Evolutionary conservation across 2,113 vertebrate genomes (phyloP).

Genomic region (Uria lomvia): DNA sequence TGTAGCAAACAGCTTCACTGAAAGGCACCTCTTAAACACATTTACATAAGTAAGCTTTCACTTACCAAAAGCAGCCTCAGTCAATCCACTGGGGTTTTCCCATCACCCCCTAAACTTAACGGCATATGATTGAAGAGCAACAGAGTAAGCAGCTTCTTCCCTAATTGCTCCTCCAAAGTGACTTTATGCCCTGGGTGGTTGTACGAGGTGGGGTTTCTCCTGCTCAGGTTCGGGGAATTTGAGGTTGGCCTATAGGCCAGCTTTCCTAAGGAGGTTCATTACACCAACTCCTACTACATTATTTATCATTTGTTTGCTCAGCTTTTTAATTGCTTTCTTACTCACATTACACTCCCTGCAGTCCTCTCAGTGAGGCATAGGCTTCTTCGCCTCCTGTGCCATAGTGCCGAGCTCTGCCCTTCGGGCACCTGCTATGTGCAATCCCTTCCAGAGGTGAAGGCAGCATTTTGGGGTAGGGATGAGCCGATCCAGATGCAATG

Average conservation of each 20-base stretch:
- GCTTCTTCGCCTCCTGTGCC: background rate
- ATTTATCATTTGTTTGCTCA: slow-evolving; percentile 50
- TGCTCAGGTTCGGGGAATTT: background rate
- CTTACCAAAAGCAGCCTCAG: slow-evolving; percentile 19
- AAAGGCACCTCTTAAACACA: slow-evolving; percentile 54
- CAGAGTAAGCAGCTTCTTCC: background rate
- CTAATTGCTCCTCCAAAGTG: slow-evolving; percentile 41
- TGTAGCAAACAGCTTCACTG: slow-evolving; percentile 36
- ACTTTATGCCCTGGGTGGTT: background rate
- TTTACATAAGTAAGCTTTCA: slow-evolving; percentile 59
- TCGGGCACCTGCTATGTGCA: accelerated
- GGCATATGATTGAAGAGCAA: background rate
- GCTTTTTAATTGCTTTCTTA: slow-evolving; percentile 46
- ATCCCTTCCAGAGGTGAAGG: background rate
- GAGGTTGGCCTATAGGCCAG: background rate
- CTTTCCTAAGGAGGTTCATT: slow-evolving; percentile 19
- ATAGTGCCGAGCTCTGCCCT: background rate
- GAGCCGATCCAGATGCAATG: background rate
- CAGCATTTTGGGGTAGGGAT: background rate
- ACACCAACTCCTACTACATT: slow-evolving; percentile 4
- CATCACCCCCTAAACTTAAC: slow-evolving; percentile 6
- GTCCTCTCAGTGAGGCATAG: background rate
- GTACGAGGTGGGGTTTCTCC: background rate
- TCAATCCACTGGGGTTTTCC: slow-evolving; percentile 27
- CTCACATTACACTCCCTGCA: background rate